Conservation (phyloP, 2,797 vertebrate genomes). For the Pachyuromys duprasi region DNA sequence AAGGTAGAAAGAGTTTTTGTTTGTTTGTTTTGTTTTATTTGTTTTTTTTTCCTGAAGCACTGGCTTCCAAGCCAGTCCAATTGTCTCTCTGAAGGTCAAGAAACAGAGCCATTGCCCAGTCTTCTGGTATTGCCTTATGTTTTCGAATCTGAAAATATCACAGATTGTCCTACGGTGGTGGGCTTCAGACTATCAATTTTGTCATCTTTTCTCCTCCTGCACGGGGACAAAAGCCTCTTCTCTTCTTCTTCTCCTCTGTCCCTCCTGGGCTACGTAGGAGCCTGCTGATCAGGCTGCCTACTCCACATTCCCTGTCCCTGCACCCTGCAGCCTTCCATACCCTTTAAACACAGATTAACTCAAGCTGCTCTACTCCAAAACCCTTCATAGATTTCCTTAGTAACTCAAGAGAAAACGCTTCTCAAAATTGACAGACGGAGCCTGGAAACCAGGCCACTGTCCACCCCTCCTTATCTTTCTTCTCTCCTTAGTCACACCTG, state of each 20-base stretch:
- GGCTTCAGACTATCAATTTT: neutral
- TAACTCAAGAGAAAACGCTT: neutral
- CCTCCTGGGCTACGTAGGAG: neutral
- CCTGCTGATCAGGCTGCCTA: neutral
- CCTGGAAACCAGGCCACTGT: neutral
- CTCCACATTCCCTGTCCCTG: neutral
- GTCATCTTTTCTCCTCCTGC: neutral
- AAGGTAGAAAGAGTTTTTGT: neutral
- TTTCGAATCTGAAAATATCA: neutral
- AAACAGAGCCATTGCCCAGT: fast-evolving
- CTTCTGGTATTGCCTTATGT: neutral
- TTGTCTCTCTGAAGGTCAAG: neutral
- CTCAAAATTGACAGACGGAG: neutral
- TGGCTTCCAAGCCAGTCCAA: neutral
- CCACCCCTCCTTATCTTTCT: fast-evolving
- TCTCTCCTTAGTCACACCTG: too few relatives aligned
- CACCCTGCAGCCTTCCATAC: neutral
- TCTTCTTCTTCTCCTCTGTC: neutral
- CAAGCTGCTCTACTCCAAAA: fast-evolving
- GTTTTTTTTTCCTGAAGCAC: neutral
- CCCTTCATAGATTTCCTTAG: neutral
- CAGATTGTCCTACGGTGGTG: neutral
- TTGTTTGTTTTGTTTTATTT: too few relatives aligned
- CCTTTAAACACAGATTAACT: neutral
- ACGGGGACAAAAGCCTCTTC: neutral